phyloP scores from a whole-genome alignment of 2,113 vertebrate genomes.

The Notechis scutatus region DNA sequence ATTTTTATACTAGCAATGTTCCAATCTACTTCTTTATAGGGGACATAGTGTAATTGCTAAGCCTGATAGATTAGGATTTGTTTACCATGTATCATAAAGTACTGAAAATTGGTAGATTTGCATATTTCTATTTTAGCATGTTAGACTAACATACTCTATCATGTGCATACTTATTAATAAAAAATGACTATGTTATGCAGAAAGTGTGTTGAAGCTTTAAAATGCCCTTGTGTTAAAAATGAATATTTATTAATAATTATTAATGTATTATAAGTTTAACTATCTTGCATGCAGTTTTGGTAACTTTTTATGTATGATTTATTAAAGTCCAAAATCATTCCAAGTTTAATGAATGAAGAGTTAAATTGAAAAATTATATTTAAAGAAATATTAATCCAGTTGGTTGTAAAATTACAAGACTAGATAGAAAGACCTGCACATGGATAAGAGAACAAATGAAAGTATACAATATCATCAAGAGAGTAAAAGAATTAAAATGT shows the following conservation, averaged over 20 bases:
- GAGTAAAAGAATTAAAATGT: too few species aligned
- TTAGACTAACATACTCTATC: constrained; percentile 10
- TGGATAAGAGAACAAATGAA: too few species aligned
- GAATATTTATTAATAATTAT: not conserved
- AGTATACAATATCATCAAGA: too few species aligned
- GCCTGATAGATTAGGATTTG: not conserved
- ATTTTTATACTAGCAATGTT: not conserved
- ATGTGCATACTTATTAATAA: constrained; percentile 21
- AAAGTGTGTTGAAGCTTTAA: not conserved
- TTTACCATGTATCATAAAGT: constrained; percentile 20
- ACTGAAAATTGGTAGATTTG: not conserved
- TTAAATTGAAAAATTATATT: not conserved
- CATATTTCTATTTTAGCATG: constrained; percentile 15
- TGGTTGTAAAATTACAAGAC: not conserved
- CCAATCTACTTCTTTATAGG: constrained; percentile 28
- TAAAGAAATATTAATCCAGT: not conserved
- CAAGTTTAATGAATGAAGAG: not conserved
- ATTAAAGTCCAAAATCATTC: not conserved
- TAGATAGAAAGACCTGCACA: too few species aligned
- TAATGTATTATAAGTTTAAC: not conserved
- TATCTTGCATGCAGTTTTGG: not conserved
- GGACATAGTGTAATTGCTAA: constrained; percentile 4
- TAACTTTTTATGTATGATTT: not conserved
- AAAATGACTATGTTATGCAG: not conserved
- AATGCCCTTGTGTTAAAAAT: constrained; percentile 3